These are phyloP conservation scores for Hirundichthys speculiger DNA, from an alignment of 2,113 vertebrate species.

Conservation along the genomic window DNA sequence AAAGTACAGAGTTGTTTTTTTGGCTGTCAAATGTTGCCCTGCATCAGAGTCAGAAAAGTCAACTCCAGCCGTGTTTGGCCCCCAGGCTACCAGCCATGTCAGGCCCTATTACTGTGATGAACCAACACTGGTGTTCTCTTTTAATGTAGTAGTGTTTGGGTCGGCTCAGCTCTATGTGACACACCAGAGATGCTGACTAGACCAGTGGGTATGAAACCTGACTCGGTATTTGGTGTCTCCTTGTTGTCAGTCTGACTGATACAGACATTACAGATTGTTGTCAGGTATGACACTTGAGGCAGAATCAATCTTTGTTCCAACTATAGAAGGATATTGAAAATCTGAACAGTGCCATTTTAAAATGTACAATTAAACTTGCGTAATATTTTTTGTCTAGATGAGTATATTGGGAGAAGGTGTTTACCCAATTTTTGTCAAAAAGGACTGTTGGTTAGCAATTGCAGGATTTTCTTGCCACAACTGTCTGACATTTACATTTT, in stretches of 20 bases:
- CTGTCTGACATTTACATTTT: constrained; percentile 5
- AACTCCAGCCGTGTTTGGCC: constrained; percentile 29
- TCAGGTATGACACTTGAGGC: constrained; percentile 60
- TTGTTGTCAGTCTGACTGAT: constrained; percentile 56
- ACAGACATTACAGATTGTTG: constrained; percentile 65
- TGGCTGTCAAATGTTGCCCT: constrained; percentile 51
- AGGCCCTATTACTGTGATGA: constrained; percentile 54
- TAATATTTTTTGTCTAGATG: background rate
- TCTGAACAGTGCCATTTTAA: background rate
- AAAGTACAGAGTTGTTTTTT: constrained; percentile 49
- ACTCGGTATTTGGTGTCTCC: constrained; percentile 56
- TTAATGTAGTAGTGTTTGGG: constrained; percentile 33
- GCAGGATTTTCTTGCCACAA: background rate
- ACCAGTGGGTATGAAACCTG: constrained; percentile 47
- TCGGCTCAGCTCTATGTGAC: constrained; percentile 27
- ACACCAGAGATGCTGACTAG: constrained; percentile 47
- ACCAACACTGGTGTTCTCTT: constrained; percentile 39
- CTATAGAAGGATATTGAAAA: constrained; percentile 14
- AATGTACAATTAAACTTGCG: too few relatives aligned
- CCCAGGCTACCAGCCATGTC: constrained; percentile 36
- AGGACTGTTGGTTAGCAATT: background rate
- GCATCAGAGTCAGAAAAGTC: constrained; percentile 61
- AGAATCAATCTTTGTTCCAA: constrained; percentile 58
- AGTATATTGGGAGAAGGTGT: background rate
- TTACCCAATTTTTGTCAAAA: background rate